Conservation (phyloP, 92 coral and sea anemone genomes). For the Muricea muricata region DNA sequence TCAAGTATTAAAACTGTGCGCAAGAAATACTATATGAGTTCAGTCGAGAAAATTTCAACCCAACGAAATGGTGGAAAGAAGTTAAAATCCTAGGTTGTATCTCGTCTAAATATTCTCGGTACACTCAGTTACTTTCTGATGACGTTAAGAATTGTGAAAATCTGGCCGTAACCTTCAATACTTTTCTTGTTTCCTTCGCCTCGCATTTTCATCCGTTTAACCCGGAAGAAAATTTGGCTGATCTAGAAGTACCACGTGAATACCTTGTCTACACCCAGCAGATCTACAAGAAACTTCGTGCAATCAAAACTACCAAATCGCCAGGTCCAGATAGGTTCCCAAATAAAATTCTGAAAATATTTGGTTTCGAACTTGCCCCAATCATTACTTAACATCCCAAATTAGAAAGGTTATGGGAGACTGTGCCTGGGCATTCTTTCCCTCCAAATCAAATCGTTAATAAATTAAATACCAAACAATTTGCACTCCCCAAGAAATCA, state of each 20-base stretch:
- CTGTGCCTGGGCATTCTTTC: neutral
- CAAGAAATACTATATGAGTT: neutral
- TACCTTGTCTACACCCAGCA: constrained; percentile 3
- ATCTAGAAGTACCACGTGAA: constrained; percentile 25
- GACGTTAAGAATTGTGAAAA: constrained; percentile 31
- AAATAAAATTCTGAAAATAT: constrained; percentile 1
- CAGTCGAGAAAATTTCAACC: neutral
- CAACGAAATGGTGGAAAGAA: constrained; percentile 1
- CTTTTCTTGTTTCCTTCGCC: constrained; percentile 22
- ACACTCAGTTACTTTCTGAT: constrained; percentile 14
- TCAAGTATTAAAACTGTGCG: neutral
- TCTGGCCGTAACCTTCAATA: constrained; percentile 33
- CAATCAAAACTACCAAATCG: constrained; percentile 2
- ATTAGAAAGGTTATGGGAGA: constrained; percentile 30
- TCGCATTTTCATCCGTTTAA: constrained; percentile 31
- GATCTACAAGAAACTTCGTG: constrained; percentile 14
- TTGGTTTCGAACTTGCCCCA: constrained; percentile 39
- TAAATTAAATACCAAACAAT: constrained; percentile 12
- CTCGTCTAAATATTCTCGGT: constrained; percentile 30
- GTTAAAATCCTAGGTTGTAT: neutral
- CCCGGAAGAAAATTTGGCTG: neutral
- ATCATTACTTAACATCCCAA: constrained; percentile 18
- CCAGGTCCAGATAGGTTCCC: constrained; percentile 33
- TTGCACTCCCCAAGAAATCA: constrained; percentile 35
- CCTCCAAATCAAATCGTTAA: constrained; percentile 4